Evolutionary conservation across 1,140 invertebrate species (phyloP), one percentile per base, ranked within the genome.

Genomic region (Achatina immaculata): DNA sequence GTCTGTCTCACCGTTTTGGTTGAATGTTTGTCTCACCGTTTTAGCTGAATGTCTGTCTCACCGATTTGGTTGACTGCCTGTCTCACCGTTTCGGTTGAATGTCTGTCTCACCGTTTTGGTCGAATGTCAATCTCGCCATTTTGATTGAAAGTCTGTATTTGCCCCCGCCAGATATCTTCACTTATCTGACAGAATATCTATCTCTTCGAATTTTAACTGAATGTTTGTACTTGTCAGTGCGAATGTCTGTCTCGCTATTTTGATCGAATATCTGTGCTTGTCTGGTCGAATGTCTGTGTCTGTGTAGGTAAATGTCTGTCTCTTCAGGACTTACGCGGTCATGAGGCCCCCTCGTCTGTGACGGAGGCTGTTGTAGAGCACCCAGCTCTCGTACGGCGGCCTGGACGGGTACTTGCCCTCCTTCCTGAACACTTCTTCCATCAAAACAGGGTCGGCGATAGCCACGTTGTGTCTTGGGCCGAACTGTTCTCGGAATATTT

Each of bases 391-490:
- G 83, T 88, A 88, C 0, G 87, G 85, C 1, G 89, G 93, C 84
- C 97, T 92, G 72, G 94, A 93, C 0, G 97, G 97, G 91, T 94
- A 94, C 68, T 93, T 93, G 0, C 95, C 95, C 73, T 93, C 93
- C 34, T 94, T 93, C 74, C 94, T 94, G 76, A 96, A 95, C 86
- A 97, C 91, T 16, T 92, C 93, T 84, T 95, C 94, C 71, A 97
- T 95, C 83, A 97, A 94, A 75, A 94, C 93, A 0, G 96, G 96
- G 86, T 95, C 94, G 86, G 93, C 96, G 0, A 97, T 90, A 92
- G 94, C 95, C 0, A 97, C 92, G 7, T 96, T 89, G 83, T 93
- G 92, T 16, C 95, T 93, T 1, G 95, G 94, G 0, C 95, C 91
- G 72, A 96, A 94, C 87, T 94, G 93, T 91, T 97, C 96, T 24